Evolutionary conservation across 2,113 vertebrate genomes (phyloP), one percentile per base, ranked within the genome.

Genomic region (Oncorhynchus keta): DNA sequence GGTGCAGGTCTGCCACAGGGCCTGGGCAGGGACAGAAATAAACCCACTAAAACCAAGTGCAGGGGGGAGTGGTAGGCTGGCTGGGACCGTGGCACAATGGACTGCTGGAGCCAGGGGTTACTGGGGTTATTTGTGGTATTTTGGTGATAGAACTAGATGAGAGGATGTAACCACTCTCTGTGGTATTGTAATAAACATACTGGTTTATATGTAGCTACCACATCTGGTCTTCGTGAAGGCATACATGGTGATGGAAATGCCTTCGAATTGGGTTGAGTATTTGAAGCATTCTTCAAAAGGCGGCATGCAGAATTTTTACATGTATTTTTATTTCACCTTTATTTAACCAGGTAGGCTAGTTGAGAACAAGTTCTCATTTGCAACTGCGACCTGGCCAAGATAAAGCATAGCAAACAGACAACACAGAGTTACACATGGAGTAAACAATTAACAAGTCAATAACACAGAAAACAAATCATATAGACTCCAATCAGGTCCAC

Each of bases 1-100:
- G 85, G 86, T 87, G 87, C 84, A 79, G 83, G 83, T 84, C 79
- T 81, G 75, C 74, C 11, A 79, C 55, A 70, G 67, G 16, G 28
- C 32, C n/a, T 13, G 39, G n/a, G 49, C 55, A 68, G 81, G 77
- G 85, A 74, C 62, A 24, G 13, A 68, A 67, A 79, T 79, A 79
- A 80, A 78, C 55, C 16, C 30, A 68, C 7, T 35, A 35, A 66
- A 24, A 66, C 6, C 11, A 22, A 66, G 64, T 24, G 24, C 24
- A 24, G 24, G 1, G 24, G 24, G 24, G 24, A 24, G 24, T 24
- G 24, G 24, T 24, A 24, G 24, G 24, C 24, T 24, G 24, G 24
- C 24, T 24, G 24, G 24, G 16, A n/a, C n/a, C n/a, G n/a, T n/a
- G n/a, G n/a, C n/a, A n/a, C n/a, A n/a, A n/a, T n/a, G n/a, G n/a